These are phyloP conservation scores for Lycocerus yunnanus DNA, from an alignment of 2,888 invertebrate genomes.

Conservation along the genomic window DNA sequence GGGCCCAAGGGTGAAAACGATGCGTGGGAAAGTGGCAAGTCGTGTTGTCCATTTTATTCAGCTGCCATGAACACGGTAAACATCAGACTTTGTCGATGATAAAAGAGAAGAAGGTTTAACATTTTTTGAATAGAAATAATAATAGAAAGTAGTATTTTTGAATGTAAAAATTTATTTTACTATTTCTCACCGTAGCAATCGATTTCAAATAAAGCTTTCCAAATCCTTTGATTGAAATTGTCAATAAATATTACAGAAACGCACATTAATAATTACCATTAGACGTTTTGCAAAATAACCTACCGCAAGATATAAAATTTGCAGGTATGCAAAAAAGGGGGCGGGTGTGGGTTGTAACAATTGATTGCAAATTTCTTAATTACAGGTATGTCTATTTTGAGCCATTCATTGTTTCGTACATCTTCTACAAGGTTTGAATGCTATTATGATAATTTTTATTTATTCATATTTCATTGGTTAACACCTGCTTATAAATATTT, in stretches of 20 bases:
- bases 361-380: slow-evolving; percentile 1
- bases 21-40: slow-evolving; percentile 27
- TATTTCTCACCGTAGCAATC: not conserved
- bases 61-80: slow-evolving; percentile 15
- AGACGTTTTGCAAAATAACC: too few species aligned
- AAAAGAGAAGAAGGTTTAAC: slow-evolving; percentile 5
- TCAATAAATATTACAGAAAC: too few species aligned
- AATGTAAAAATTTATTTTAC: not conserved
- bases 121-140: not conserved
- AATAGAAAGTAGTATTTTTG: not conserved
- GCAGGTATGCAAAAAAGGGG: not conserved
- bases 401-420: not conserved
- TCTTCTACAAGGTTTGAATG: not conserved
- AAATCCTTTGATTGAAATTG: not conserved
- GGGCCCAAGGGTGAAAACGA: slow-evolving; percentile 13
- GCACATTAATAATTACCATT: too few species aligned
- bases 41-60: slow-evolving; percentile 17
- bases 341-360: not conserved
- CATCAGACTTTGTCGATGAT: slow-evolving; percentile 1
- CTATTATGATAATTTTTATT: not conserved
- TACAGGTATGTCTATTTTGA: not conserved
- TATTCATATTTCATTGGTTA: not conserved
- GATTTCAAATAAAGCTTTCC: not conserved
- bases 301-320: not conserved
- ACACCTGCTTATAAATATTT: not conserved